Evolutionary conservation across 2,113 vertebrate genomes (phyloP).

Genomic region (Dolichallabes microphthalmus): DNA sequence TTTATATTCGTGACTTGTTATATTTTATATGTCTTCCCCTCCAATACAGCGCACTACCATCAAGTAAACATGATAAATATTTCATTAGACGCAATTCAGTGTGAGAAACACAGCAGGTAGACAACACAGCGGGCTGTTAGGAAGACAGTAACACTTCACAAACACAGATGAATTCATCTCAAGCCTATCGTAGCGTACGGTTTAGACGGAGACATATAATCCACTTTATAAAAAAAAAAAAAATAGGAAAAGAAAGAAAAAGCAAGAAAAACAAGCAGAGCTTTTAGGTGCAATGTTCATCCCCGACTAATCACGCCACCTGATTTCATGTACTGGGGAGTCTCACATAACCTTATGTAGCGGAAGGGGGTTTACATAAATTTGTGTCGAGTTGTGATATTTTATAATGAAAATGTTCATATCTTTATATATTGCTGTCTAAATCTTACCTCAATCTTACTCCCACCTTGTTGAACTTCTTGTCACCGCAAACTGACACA

Average conservation of each 20-base stretch:
- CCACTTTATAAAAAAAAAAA: neutral
- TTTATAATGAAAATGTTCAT: neutral
- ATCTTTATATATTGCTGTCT: neutral
- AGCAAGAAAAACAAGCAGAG: neutral
- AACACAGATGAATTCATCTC: slow-evolving; percentile 34
- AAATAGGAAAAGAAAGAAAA: neutral
- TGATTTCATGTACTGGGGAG: neutral
- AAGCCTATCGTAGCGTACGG: neutral
- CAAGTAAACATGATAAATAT: slow-evolving; percentile 52
- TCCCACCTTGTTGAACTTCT: neutral
- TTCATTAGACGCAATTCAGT: slow-evolving; percentile 41
- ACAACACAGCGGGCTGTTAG: neutral
- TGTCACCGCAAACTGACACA: neutral
- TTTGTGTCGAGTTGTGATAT: neutral
- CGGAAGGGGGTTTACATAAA: neutral
- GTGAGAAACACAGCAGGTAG: slow-evolving; percentile 31
- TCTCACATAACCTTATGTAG: neutral
- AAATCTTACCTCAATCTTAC: neutral
- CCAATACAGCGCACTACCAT: slow-evolving; percentile 12
- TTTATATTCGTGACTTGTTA: too few species aligned
- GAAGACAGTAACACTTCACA: slow-evolving; percentile 12
- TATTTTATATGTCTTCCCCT: neutral
- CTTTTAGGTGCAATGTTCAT: neutral
- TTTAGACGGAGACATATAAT: neutral
- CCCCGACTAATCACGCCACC: neutral